phyloP scores from a whole-genome alignment of 92 coral and sea anemone species.

The Epizoanthus rinbou region DNA sequence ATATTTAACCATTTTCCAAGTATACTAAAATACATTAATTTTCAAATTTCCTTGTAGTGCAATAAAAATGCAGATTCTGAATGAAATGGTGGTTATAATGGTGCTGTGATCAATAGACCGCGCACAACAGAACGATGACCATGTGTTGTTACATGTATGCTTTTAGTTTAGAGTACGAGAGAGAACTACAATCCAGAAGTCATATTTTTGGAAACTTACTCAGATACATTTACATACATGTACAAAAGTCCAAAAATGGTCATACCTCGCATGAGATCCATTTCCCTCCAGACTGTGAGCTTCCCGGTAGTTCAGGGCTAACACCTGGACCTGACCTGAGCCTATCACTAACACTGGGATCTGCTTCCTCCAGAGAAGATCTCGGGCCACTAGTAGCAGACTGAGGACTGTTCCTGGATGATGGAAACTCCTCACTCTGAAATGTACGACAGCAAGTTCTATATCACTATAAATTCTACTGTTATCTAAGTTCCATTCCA shows the following conservation, averaged over 20 bases:
- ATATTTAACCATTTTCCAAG: too few relatives aligned
- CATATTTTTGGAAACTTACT: too few relatives aligned
- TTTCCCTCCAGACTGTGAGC: conserved; percentile 12
- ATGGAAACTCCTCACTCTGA: not conserved
- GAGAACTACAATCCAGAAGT: too few relatives aligned
- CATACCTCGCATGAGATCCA: conserved; percentile 9
- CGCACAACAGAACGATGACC: too few relatives aligned
- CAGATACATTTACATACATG: not conserved
- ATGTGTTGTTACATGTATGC: too few relatives aligned
- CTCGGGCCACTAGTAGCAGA: not conserved
- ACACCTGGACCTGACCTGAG: not conserved
- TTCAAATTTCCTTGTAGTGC: too few relatives aligned
- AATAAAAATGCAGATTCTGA: too few relatives aligned
- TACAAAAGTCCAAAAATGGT: not conserved
- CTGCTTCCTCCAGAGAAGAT: not conserved
- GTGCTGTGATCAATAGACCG: too few relatives aligned
- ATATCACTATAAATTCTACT: not conserved
- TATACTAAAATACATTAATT: too few relatives aligned
- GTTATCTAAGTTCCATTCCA: too few relatives aligned
- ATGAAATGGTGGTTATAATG: too few relatives aligned
- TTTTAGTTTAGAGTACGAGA: too few relatives aligned
- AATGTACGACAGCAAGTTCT: not conserved
- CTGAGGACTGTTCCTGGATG: not conserved
- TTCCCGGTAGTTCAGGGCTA: not conserved
- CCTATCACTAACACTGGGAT: not conserved